Conservation (phyloP, 2,888 invertebrate species). For the Andricus quercusramuli region DNA sequence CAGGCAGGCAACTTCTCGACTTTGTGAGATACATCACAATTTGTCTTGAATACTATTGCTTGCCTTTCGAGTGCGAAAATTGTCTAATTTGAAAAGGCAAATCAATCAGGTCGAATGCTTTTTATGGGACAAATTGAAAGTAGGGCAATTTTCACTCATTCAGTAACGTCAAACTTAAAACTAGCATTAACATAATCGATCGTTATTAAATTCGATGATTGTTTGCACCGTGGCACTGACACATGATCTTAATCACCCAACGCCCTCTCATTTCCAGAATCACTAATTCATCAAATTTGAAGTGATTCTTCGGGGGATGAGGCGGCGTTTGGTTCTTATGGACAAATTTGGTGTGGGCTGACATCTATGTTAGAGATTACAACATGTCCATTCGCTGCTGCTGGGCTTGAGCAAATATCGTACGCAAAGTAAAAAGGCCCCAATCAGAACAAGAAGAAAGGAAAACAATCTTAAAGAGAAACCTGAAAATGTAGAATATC, state of each 20-base stretch:
- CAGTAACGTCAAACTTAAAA: conserved; percentile 63
- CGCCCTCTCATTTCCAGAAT: neutral
- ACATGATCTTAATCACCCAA: conserved; percentile 64
- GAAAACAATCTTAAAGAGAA: neutral
- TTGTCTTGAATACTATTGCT: conserved; percentile 47
- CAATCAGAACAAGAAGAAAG: neutral
- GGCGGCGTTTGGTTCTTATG: conserved; percentile 69
- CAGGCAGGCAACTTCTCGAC: conserved; percentile 56
- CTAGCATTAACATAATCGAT: conserved; percentile 71
- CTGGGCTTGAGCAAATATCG: conserved; percentile 70
- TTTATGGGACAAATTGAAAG: conserved; percentile 65
- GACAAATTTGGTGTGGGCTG: conserved; percentile 78
- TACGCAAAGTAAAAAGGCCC: conserved; percentile 53
- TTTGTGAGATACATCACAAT: conserved; percentile 57
- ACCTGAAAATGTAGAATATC: neutral
- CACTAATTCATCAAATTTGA: neutral
- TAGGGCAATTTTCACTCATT: conserved; percentile 63
- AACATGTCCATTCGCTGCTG: conserved; percentile 76
- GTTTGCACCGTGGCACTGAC: conserved; percentile 78
- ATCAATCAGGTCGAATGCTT: conserved; percentile 69
- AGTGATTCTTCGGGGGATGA: conserved; percentile 28
- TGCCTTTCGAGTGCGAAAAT: conserved; percentile 48
- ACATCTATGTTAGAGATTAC: conserved; percentile 78
- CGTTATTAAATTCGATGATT: conserved; percentile 77
- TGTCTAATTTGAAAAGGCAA: conserved; percentile 60